Base-by-base conservation (phyloP, 2,113 vertebrate genomes). In the Crocuta crocuta region DNA sequence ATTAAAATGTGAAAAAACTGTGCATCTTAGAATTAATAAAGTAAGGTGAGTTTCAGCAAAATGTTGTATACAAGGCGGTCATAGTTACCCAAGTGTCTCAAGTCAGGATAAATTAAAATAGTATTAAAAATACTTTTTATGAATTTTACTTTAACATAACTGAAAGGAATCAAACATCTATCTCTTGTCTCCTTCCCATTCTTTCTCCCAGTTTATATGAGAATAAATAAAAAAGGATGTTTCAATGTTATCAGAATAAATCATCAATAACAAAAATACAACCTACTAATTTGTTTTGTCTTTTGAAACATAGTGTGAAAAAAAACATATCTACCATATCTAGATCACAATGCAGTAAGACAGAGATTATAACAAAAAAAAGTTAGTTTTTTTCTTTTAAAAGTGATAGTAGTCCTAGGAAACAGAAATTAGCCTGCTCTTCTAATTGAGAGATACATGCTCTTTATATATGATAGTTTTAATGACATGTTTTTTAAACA, bases 71-170 rank as follows among this genome's bases (percentile, higher is more conserved):
- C 3, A 80, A 65, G 5, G 68, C 71, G 35, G 55, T 68, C 92
- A 97, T 10, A 88, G 39, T 88, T 39, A 89, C 63, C 61, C 16
- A 92, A 7, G 4, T 83, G 68, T 90, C 82, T 89, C 50, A 92
- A 79, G 19, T 45, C 43, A 8, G 95, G 26, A 79, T 86, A 92
- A 92, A 91, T 53, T 68, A 86, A 83, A 11, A 43, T 53, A 89
- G 28, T 66, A 91, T 81, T 91, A 88, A 91, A 95, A 91, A 78
- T 76, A 79, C 50, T 61, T 53, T 87, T 92, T 70, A 31, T 21
- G 65, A 84, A 66, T 4, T 76, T 80, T 65, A 90, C 66, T 96
- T 94, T 97, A 94, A 78, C 23, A 23, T 82, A 95, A 91, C 5
- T 76, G 55, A 81, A 96, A 95, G 78, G 33, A 81, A 90, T 83